phyloP scores from a whole-genome alignment of 2,113 vertebrate genomes.

The Plecotus auritus region DNA sequence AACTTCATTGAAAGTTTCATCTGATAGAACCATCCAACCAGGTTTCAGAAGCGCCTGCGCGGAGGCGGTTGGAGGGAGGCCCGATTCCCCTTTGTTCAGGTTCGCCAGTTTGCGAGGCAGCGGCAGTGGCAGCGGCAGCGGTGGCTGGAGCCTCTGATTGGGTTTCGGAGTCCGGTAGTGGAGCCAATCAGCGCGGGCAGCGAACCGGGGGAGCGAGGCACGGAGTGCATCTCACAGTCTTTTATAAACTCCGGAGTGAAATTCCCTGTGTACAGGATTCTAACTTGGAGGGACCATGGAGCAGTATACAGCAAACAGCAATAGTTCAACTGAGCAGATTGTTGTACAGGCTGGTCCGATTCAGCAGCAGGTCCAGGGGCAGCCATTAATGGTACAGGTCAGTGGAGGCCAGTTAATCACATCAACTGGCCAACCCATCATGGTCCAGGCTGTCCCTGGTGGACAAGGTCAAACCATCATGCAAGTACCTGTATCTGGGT shows the following conservation, averaged over 20 bases:
- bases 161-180: conserved; percentile 90
- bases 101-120: conserved; percentile 83
- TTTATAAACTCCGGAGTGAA: conserved; percentile 33
- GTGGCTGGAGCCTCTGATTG: conserved; percentile 95
- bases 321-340: conserved; percentile 94
- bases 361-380: conserved; percentile 98
- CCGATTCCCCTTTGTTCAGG: conserved; percentile 78
- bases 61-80: conserved; percentile 65
- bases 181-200: conserved; percentile 97
- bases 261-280: background rate
- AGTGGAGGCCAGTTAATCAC: conserved; percentile 98
- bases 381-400: conserved; percentile 98
- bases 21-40: background rate
- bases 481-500: conserved; percentile 96
- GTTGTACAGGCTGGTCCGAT: conserved; percentile 97
- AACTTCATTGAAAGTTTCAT: background rate
- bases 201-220: conserved; percentile 91
- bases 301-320: conserved; percentile 94
- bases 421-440: conserved; percentile 97
- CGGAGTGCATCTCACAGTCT: conserved; percentile 45
- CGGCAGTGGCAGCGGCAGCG: conserved; percentile 82
- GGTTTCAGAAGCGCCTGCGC: conserved; percentile 62
- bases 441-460: conserved; percentile 98
- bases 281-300: conserved; percentile 85
- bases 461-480: conserved; percentile 98